phyloP scores from a whole-genome alignment of 2,797 vertebrate genomes.

The Sebastes vulpes region DNA sequence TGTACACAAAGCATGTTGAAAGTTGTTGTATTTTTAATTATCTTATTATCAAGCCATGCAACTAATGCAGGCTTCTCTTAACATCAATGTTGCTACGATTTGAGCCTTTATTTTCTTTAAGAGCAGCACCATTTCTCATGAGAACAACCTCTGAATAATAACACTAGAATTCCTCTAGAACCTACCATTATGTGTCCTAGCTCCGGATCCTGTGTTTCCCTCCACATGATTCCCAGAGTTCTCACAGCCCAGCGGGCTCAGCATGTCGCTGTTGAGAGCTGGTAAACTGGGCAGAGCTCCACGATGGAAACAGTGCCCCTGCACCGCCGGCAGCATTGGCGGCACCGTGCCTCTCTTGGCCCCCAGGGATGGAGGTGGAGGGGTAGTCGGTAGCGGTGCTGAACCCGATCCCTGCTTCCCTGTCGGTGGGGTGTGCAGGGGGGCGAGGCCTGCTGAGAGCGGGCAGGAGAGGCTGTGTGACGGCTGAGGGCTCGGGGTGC shows the following conservation, averaged over 20 bases:
- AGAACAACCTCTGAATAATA: not conserved
- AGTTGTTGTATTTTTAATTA: not conserved
- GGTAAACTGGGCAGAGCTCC: slow-evolving; percentile 69
- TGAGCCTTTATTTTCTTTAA: not conserved
- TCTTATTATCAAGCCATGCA: not conserved
- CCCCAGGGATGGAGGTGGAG: slow-evolving; percentile 65
- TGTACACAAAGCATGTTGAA: not conserved
- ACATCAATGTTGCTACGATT: not conserved
- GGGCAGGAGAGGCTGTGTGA: slow-evolving; percentile 89
- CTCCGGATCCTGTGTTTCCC: slow-evolving; percentile 68
- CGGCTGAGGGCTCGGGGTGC: slow-evolving; percentile 83
- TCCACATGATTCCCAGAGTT: slow-evolving; percentile 78
- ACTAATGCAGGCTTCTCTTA: not conserved
- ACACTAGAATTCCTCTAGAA: not conserved
- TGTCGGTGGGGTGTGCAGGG: slow-evolving; percentile 72
- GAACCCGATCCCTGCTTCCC: slow-evolving; percentile 43
- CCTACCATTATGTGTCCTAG: slow-evolving; percentile 89
- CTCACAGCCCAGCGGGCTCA: slow-evolving; percentile 75
- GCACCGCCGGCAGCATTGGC: slow-evolving; percentile 63
- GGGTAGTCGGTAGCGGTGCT: slow-evolving; percentile 29
- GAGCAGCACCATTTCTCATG: not conserved
- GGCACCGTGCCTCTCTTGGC: slow-evolving; percentile 78
- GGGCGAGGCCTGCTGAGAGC: slow-evolving; percentile 75
- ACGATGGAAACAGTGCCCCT: slow-evolving; percentile 84
- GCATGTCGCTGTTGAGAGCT: slow-evolving; percentile 70